Evolutionary conservation across 2,797 vertebrate species (phyloP), one percentile per base, ranked within the genome.

Genomic region (Holocentrus rufus): DNA sequence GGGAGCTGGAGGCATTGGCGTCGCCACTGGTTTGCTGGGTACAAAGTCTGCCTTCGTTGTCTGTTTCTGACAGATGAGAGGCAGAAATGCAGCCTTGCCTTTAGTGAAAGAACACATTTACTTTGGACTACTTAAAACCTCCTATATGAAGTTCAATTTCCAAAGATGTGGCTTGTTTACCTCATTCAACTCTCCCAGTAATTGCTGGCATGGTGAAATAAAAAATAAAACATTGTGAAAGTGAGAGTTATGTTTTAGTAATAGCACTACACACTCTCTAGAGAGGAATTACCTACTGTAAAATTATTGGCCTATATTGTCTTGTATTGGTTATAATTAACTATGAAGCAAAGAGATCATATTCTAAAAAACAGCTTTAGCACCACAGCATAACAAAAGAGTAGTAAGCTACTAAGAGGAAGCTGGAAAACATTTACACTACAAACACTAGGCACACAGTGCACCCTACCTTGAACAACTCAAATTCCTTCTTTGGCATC

Each of bases 401-500:
- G 30, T 8, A 22, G 44, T 44, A 54, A 67, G 20, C 25, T 58
- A 70, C 15, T 18, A 17, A 13, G 23, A 46, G 11, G 30, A 46
- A 39, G 14, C 44, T 13, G 30, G 0, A 20, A 52, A 52, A 15
- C n/a, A 15, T 53, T n/a, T 31, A 18, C 25, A 30, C 25, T 73
- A 73, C 18, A 56, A 52, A 18, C 60, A 65, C 42, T 36, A 14
- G 30, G 75, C 90, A 84, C 64, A 64, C 65, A 80, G 49, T 15
- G 74, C 18, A 47, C 61, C 93, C 82, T 98, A 98, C 97, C 98
- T 99, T 98, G 89, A 99, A 98, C 93, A 98, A 95, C 91, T 98
- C 96, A 97, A 99, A 99, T 87, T 99, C 98, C 95, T 95, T 98
- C 94, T 97, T 98, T 96, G 98, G 97, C 97, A 99, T 99, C 95